These are phyloP conservation scores for Sclerurus mexicanus DNA, from an alignment of 2,113 vertebrate genomes.

Conservation along the genomic window DNA sequence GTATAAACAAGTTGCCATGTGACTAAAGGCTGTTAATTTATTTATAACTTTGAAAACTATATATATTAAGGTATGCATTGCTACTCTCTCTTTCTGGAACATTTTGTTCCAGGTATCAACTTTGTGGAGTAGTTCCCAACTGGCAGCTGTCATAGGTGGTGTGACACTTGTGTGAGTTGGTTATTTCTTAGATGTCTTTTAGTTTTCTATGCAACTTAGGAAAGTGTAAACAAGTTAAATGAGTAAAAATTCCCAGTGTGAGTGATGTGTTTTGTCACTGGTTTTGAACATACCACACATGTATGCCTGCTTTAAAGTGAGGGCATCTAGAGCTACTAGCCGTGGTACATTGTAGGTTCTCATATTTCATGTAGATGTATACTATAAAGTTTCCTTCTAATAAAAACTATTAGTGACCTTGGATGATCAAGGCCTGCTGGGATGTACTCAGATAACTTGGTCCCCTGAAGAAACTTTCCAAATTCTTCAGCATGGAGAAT, in stretches of 20 bases:
- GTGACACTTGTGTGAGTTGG: neutral
- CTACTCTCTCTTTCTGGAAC: neutral
- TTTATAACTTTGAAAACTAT: conserved; percentile 25
- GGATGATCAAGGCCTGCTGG: neutral
- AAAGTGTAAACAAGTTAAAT: neutral
- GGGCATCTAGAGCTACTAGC: neutral
- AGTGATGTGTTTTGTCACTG: neutral
- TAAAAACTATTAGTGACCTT: neutral
- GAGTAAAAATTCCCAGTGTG: neutral
- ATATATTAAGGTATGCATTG: neutral
- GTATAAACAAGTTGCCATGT: neutral
- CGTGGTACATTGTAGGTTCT: neutral
- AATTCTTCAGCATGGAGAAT: neutral
- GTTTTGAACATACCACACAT: neutral
- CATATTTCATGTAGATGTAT: neutral
- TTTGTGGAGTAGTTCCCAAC: neutral
- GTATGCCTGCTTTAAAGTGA: neutral
- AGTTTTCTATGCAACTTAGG: neutral
- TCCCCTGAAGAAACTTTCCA: neutral
- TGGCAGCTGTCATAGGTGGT: neutral
- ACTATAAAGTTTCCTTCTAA: neutral
- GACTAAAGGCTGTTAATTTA: neutral
- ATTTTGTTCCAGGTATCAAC: neutral
- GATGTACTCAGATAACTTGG: neutral
- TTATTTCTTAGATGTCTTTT: neutral